A percentile compares a stretch with the other conserved stretches of the same genome.
These are phyloP conservation scores for Taurulus bubalis DNA, from an alignment of 2,113 vertebrate genomes.

Conservation along the genomic window DNA sequence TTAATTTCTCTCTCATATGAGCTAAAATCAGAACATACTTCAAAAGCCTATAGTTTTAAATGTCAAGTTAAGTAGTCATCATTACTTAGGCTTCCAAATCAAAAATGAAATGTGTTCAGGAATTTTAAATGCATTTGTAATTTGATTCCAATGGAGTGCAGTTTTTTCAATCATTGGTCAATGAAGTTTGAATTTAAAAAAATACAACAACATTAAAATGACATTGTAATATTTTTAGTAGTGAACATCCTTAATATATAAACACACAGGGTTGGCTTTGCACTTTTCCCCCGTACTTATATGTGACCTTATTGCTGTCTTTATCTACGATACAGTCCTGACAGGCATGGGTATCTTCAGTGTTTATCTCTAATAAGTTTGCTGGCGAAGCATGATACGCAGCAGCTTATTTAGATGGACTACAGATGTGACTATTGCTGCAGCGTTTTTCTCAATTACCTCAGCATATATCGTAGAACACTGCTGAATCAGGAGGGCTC, in stretches of 20 bases:
- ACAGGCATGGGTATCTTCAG: not conserved
- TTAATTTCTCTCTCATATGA: not conserved
- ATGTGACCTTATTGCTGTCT: not conserved
- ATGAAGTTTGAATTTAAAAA: not conserved
- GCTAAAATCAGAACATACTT: not conserved
- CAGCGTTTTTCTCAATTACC: slow-evolving; percentile 32
- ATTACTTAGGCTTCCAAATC: not conserved
- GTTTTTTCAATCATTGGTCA: not conserved
- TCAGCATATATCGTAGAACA: slow-evolving; percentile 7
- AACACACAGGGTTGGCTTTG: not conserved
- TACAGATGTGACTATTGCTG: slow-evolving; percentile 10
- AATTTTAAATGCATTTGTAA: not conserved
- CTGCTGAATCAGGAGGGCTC: slow-evolving; percentile 50
- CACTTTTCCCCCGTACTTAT: not conserved
- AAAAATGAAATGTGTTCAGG: not conserved
- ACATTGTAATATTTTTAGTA: not conserved
- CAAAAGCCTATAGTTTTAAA: slow-evolving; percentile 3
- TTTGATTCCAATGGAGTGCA: not conserved
- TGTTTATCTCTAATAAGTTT: slow-evolving; percentile 21
- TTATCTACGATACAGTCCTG: not conserved
- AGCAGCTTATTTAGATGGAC: slow-evolving; percentile 21
- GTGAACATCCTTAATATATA: not conserved
- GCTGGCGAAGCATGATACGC: not conserved
- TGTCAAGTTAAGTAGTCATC: not conserved
- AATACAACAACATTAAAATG: not conserved